phyloP scores from a whole-genome alignment of 1,140 invertebrate genomes.

The Pogonomyrmex californicus region DNA sequence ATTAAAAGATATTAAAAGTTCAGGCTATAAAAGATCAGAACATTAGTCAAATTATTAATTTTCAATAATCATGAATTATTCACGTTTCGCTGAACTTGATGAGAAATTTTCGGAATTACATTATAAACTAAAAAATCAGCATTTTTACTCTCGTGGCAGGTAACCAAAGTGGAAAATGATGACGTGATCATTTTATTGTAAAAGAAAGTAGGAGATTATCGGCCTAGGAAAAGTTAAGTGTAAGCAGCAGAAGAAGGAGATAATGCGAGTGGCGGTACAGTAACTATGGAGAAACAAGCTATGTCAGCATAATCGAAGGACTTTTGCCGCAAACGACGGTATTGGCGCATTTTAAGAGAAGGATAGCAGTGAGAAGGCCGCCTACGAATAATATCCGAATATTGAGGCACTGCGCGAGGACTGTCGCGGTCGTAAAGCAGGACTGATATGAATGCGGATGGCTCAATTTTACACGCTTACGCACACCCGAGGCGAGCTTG shows the following conservation, averaged over 20 bases:
- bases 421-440: constrained; percentile 76
- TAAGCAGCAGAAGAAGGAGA: neutral
- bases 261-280: neutral
- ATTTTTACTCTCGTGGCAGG: neutral
- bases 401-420: constrained; percentile 75
- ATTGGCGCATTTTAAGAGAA: constrained; percentile 39
- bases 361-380: constrained; percentile 31
- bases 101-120: neutral
- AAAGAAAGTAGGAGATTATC: constrained; percentile 9
- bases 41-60: constrained; percentile 7
- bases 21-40: neutral
- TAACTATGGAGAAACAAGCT: constrained; percentile 38
- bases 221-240: neutral
- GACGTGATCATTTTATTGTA: constrained; percentile 18
- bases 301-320: constrained; percentile 69
- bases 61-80: neutral
- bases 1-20: neutral
- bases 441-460: constrained; percentile 80
- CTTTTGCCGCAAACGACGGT: constrained; percentile 30
- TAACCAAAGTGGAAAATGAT: constrained; percentile 30
- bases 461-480: constrained; percentile 76
- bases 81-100: neutral
- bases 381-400: constrained; percentile 80
- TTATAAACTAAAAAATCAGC: neutral
- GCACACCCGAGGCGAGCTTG: constrained; percentile 43